These are phyloP conservation scores for Calliphora vomitoria DNA, from an alignment of 2,888 invertebrate genomes.

Conservation along the genomic window DNA sequence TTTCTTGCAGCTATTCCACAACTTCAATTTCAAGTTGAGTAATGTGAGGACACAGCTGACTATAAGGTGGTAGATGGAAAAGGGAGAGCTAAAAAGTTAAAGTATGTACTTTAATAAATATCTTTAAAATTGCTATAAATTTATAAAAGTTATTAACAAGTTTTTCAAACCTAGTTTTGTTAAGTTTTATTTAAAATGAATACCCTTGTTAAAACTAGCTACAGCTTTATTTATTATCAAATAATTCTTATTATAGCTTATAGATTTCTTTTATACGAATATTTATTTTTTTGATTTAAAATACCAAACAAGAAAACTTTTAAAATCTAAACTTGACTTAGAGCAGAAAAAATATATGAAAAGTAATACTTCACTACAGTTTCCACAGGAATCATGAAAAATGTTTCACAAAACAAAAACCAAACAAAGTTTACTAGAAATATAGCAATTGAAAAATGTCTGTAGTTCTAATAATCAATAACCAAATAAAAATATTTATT, in stretches of 20 bases:
- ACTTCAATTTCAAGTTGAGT: conserved; percentile 54
- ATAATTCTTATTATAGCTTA: conserved; percentile 1
- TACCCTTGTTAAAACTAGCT: neutral
- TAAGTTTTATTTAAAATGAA: neutral
- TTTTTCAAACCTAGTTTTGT: no score
- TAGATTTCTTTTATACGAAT: neutral
- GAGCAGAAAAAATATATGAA: conserved; percentile 6
- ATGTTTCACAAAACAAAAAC: neutral
- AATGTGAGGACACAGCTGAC: conserved; percentile 37
- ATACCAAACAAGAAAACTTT: conserved; percentile 9
- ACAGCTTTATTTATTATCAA: neutral
- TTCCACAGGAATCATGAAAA: neutral
- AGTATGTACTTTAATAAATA: no score
- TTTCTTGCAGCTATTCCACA: conserved; percentile 15
- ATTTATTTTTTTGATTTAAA: conserved; percentile 33
- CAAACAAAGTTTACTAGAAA: neutral
- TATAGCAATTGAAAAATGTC: neutral
- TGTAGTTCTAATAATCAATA: no score
- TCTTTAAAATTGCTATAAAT: no score
- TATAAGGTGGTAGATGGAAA: conserved; percentile 12
- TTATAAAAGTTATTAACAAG: no score
- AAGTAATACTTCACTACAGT: neutral
- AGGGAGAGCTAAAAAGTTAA: neutral
- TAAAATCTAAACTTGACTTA: neutral
- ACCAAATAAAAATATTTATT: no score